These are phyloP conservation scores for Gymnothorax reevesii DNA, from an alignment of 2,797 vertebrate species.

Conservation along the genomic window DNA sequence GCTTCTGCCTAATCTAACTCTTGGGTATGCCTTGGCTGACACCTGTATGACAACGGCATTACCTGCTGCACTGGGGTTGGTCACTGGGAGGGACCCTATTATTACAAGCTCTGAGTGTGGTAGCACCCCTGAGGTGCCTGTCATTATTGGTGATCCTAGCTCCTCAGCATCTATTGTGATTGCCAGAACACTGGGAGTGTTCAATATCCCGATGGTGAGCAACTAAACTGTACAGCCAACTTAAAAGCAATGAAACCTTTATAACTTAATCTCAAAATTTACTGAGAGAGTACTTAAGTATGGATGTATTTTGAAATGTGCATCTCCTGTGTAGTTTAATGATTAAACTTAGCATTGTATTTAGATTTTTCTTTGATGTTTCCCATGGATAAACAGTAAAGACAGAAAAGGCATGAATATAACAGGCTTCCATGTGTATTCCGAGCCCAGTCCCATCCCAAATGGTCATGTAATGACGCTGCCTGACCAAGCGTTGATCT, in stretches of 20 bases:
- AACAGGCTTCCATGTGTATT: conserved; percentile 21
- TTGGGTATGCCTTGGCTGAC: conserved; percentile 57
- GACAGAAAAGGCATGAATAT: not conserved
- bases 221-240: not conserved
- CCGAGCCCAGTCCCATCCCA: not conserved
- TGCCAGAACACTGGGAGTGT: conserved; percentile 56
- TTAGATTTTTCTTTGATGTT: not conserved
- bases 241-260: not conserved
- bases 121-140: conserved; percentile 41
- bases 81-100: conserved; percentile 31
- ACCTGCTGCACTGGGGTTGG: not conserved
- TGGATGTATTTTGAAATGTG: not conserved
- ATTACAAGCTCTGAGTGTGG: conserved; percentile 44
- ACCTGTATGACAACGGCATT: conserved; percentile 42
- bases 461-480: too few relatives aligned
- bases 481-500: too few relatives aligned
- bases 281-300: not conserved
- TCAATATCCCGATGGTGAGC: conserved; percentile 56
- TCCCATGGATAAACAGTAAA: not conserved
- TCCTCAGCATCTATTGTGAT: conserved; percentile 56
- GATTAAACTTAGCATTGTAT: too few relatives aligned
- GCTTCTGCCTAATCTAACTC: conserved; percentile 56
- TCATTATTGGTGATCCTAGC: conserved; percentile 55
- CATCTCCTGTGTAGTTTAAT: not conserved
- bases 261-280: not conserved